A percentile compares a stretch with the other conserved stretches of the same genome.
phyloP scores from a whole-genome alignment of 35 echinoderm and acorn worm species.

The Ophioderma brevispina region DNA sequence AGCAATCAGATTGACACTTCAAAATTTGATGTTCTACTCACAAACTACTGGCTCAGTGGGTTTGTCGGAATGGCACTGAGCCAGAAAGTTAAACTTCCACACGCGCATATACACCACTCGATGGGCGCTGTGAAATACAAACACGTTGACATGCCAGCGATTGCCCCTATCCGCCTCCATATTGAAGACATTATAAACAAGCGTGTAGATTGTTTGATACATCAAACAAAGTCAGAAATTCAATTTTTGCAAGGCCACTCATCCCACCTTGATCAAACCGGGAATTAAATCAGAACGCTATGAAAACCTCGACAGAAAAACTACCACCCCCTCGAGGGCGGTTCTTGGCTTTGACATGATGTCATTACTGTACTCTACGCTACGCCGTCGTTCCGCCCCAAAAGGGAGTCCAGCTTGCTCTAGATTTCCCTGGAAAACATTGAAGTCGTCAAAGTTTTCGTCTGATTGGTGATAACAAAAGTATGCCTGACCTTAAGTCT shows the following conservation, averaged over 20 bases:
- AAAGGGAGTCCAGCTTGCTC: background rate
- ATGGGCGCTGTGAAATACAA: background rate
- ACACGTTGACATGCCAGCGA: background rate
- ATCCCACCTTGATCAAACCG: background rate
- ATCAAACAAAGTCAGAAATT: background rate
- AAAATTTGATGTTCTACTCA: conserved; percentile 4
- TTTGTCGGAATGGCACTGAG: background rate
- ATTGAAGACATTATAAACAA: background rate
- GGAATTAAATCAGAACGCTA: background rate
- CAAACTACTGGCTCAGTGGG: conserved; percentile 14
- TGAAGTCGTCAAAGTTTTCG: background rate
- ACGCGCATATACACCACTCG: background rate
- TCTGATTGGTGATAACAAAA: background rate
- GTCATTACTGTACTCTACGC: conserved; percentile 12
- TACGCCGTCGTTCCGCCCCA: background rate
- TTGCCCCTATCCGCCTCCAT: background rate
- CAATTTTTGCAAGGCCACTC: background rate
- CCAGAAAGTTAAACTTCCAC: background rate
- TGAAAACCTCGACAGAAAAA: background rate
- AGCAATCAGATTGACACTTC: background rate
- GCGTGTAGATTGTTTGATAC: background rate
- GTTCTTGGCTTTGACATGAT: background rate
- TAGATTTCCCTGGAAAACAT: background rate
- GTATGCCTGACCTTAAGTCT: background rate
- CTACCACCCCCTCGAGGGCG: background rate